These are phyloP conservation scores for Girardinus metallicus DNA, from an alignment of 2,797 vertebrate species.

Conservation along the genomic window DNA sequence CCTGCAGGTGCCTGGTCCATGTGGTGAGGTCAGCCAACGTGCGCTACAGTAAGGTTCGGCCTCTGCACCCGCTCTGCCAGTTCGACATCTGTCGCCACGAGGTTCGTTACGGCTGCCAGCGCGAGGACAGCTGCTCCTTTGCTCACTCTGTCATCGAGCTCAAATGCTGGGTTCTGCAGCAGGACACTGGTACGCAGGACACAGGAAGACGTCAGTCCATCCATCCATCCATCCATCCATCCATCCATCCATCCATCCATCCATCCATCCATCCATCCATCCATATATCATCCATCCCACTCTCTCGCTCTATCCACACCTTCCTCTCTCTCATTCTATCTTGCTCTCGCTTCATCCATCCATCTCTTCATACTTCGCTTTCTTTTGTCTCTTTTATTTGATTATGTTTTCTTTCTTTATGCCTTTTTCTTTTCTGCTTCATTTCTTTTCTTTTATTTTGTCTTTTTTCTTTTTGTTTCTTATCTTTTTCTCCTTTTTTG, in stretches of 20 bases:
- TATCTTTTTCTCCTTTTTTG: too few species aligned
- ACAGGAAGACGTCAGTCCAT: too few species aligned
- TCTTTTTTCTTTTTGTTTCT: too few species aligned
- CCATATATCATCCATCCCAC: too few species aligned
- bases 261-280: too few species aligned
- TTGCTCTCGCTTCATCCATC: neutral
- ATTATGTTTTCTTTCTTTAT: too few species aligned
- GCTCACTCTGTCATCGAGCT: conserved; percentile 98
- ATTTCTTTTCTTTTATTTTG: too few species aligned
- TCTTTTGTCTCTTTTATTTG: neutral
- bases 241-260: too few species aligned
- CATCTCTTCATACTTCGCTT: neutral
- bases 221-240: too few species aligned
- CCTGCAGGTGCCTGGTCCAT: conserved; percentile 94
- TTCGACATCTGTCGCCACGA: conserved; percentile 97
- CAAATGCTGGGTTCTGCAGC: conserved; percentile 97
- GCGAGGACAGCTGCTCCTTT: conserved; percentile 97
- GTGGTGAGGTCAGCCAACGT: conserved; percentile 95
- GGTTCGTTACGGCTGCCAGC: conserved; percentile 95
- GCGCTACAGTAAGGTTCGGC: conserved; percentile 96
- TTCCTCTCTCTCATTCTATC: neutral
- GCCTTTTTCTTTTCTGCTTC: too few species aligned
- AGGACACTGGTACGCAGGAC: conserved; percentile 87
- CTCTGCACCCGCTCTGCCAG: conserved; percentile 96
- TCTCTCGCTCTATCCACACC: neutral